These are phyloP conservation scores for Temnothorax curvispinosus DNA, from an alignment of 1,140 invertebrate species.

Conservation along the genomic window DNA sequence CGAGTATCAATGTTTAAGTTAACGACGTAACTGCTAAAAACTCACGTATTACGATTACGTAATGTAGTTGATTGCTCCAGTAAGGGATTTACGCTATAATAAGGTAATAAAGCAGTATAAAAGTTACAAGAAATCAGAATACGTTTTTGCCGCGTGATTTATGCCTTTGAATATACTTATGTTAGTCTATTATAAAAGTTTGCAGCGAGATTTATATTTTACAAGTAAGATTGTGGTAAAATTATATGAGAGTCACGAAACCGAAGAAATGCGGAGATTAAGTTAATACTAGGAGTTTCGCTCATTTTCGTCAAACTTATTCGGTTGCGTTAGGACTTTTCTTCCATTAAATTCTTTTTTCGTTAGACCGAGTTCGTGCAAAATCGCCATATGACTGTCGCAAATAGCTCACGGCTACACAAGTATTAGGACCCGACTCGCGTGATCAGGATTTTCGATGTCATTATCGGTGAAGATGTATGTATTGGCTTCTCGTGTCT, in stretches of 20 bases:
- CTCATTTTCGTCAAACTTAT: slow-evolving; percentile 31
- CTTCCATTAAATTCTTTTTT: slow-evolving; percentile 29
- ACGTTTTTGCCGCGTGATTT: slow-evolving; percentile 23
- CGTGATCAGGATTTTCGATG: slow-evolving; percentile 55
- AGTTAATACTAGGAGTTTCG: slow-evolving; percentile 1
- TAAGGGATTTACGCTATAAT: not conserved
- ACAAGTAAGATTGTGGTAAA: slow-evolving; percentile 29
- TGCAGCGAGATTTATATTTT: slow-evolving; percentile 12
- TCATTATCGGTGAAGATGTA: slow-evolving; percentile 65
- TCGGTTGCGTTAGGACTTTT: slow-evolving; percentile 16
- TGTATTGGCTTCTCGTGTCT: slow-evolving; percentile 69
- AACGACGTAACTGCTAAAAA: not conserved
- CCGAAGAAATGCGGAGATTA: not conserved
- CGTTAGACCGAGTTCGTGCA: not conserved
- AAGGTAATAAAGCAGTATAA: not conserved
- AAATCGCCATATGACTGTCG: slow-evolving; percentile 18
- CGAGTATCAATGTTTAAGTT: not conserved
- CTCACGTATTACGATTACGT: not conserved
- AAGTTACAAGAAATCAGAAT: slow-evolving; percentile 16
- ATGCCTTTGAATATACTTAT: not conserved
- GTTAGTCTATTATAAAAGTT: slow-evolving; percentile 29
- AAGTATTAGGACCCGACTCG: slow-evolving; percentile 18
- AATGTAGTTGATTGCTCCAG: not conserved
- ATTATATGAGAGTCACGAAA: slow-evolving; percentile 44
- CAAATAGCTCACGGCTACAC: not conserved